phyloP scores from a whole-genome alignment of 1,140 invertebrate genomes.

The Megalopta genalis region DNA sequence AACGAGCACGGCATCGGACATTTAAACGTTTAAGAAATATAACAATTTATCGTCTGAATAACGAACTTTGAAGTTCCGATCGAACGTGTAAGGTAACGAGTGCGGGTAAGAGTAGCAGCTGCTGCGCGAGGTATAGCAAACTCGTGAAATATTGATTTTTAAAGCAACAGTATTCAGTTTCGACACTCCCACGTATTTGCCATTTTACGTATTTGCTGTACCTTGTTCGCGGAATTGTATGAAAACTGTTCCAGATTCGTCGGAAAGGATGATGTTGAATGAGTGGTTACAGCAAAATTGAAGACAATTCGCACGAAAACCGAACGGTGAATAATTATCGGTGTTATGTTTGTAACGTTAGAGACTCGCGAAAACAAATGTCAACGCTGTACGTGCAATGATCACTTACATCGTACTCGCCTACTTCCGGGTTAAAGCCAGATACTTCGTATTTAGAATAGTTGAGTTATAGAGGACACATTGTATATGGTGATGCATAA shows the following conservation, averaged over 20 bases:
- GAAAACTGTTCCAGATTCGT: not conserved
- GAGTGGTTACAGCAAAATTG: not conserved
- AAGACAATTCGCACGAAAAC: not conserved
- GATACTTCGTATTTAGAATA: conserved; percentile 12
- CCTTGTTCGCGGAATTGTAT: too few relatives aligned
- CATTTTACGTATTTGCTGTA: too few relatives aligned
- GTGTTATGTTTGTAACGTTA: conserved; percentile 4
- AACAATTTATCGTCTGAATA: not conserved
- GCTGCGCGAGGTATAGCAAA: too few relatives aligned
- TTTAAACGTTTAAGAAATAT: not conserved
- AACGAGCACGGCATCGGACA: not conserved
- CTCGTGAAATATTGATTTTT: too few relatives aligned
- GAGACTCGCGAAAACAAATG: not conserved
- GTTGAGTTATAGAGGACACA: not conserved
- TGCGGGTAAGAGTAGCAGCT: not conserved
- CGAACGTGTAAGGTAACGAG: not conserved
- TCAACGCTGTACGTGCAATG: not conserved
- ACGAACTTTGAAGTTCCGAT: not conserved
- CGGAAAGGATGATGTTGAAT: not conserved
- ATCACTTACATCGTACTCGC: conserved; percentile 23
- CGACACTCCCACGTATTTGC: too few relatives aligned
- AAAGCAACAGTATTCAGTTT: too few relatives aligned
- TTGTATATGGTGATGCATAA: conserved; percentile 11
- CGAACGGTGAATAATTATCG: not conserved
- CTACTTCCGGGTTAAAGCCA: conserved; percentile 36